A percentile compares a stretch with the other conserved stretches of the same genome.
Conservation (phyloP, 2,113 vertebrate genomes). For the Scopus umbretta region DNA sequence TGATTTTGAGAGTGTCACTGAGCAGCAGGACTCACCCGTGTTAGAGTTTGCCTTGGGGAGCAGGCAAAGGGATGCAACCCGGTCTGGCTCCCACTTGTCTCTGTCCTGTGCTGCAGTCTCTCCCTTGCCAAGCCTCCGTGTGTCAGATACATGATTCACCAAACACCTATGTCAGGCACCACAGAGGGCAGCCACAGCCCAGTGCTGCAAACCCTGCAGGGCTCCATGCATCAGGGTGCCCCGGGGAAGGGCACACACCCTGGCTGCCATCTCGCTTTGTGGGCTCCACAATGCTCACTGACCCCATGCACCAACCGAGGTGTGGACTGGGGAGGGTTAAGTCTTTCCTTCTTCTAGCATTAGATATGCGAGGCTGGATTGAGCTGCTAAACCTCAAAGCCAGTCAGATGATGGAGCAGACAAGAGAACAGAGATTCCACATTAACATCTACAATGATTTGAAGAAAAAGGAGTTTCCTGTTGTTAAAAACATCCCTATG, state of each 20-base stretch:
- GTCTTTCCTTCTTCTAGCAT: not conserved
- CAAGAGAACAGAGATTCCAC: not conserved
- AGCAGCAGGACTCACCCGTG: not conserved
- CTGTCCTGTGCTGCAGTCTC: not conserved
- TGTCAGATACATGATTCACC: not conserved
- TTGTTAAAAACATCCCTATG: not conserved
- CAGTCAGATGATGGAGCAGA: not conserved
- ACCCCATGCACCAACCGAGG: not conserved
- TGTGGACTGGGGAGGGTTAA: not conserved
- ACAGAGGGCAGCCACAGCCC: not conserved
- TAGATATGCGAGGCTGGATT: not conserved
- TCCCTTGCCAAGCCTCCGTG: not conserved
- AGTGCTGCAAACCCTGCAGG: not conserved
- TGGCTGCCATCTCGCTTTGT: not conserved
- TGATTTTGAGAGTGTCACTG: not conserved
- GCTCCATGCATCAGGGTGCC: not conserved
- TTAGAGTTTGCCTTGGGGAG: not conserved
- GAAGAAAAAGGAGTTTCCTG: not conserved
- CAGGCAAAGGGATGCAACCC: not conserved
- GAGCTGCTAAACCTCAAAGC: not conserved
- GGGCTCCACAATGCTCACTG: accelerated
- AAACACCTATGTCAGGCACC: not conserved
- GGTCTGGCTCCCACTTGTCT: not conserved
- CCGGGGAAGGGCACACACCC: not conserved
- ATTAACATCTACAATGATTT: not conserved